Conservation (phyloP, 2,797 vertebrate species). For the Steatocranus sp. region DNA sequence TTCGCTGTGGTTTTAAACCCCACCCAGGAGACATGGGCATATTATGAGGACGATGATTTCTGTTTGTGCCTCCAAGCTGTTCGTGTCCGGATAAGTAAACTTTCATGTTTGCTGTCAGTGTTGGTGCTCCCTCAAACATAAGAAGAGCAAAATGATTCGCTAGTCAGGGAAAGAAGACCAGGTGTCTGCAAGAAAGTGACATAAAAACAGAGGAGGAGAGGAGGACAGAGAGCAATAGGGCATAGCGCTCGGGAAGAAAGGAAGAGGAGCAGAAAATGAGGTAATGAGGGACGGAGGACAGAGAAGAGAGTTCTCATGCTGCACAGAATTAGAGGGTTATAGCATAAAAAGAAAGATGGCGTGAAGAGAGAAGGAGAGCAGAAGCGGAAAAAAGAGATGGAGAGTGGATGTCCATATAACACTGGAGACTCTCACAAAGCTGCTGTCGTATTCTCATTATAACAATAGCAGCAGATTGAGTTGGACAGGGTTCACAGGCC, state of each 20-base stretch:
- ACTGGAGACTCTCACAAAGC: conserved; percentile 42
- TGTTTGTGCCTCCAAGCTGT: conserved; percentile 38
- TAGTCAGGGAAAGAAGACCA: conserved; percentile 17
- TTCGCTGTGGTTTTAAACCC: conserved; percentile 37
- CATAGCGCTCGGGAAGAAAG: background rate
- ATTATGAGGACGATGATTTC: conserved; percentile 35
- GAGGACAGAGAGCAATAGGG: conserved; percentile 3
- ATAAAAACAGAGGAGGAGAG: background rate
- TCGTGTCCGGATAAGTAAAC: conserved; percentile 53
- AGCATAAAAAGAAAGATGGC: background rate
- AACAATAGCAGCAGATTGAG: conserved; percentile 71
- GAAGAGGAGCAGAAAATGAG: conserved; percentile 20
- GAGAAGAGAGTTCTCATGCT: background rate
- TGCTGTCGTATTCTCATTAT: conserved; percentile 50
- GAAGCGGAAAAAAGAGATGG: background rate
- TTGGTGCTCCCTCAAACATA: conserved; percentile 20
- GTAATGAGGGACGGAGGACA: conserved; percentile 5
- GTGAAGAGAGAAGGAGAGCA: background rate
- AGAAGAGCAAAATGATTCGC: conserved; percentile 36
- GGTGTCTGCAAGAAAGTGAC: conserved; percentile 18
- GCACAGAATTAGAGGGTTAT: conserved; percentile 17
- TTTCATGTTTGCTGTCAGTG: conserved; percentile 52
- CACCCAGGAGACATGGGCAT: conserved; percentile 25
- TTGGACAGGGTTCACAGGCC: conserved; percentile 69
- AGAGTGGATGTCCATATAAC: conserved; percentile 32